phyloP scores from a whole-genome alignment of 2,888 invertebrate genomes.

The Hymenopus coronatus region DNA sequence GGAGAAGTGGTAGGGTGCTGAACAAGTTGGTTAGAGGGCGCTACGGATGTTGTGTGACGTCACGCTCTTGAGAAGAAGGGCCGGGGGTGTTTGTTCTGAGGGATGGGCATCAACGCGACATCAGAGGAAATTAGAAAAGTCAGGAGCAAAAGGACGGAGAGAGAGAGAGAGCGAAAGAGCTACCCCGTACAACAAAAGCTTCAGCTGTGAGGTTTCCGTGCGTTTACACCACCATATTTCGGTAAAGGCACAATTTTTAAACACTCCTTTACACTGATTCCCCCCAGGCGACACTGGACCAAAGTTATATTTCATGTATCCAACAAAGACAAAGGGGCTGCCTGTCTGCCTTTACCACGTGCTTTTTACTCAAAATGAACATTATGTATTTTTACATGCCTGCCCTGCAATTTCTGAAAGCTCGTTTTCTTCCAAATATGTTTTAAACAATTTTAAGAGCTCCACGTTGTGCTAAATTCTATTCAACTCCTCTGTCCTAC shows the following conservation, averaged over 20 bases:
- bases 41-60: constrained; percentile 11
- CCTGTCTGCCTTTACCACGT: not conserved
- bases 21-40: not conserved
- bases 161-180: not conserved
- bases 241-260: not conserved
- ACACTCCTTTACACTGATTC: not conserved
- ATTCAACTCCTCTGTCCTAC: too few relatives aligned
- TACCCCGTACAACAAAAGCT: not conserved
- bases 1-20: not conserved
- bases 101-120: constrained; percentile 1
- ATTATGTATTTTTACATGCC: not conserved
- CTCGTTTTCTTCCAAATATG: too few relatives aligned
- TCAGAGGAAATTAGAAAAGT: constrained; percentile 18
- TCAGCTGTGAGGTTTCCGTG: not conserved
- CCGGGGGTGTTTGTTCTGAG: not conserved
- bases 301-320: not conserved
- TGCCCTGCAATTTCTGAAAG: too few relatives aligned
- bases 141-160: not conserved
- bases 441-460: too few relatives aligned
- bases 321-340: not conserved
- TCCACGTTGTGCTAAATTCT: too few relatives aligned
- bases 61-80: not conserved
- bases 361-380: too few relatives aligned
- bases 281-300: not conserved
- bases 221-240: not conserved